phyloP scores from a whole-genome alignment of 30 jellyfish, hydroid and myxozoan genomes.

The Mastigias papua region DNA sequence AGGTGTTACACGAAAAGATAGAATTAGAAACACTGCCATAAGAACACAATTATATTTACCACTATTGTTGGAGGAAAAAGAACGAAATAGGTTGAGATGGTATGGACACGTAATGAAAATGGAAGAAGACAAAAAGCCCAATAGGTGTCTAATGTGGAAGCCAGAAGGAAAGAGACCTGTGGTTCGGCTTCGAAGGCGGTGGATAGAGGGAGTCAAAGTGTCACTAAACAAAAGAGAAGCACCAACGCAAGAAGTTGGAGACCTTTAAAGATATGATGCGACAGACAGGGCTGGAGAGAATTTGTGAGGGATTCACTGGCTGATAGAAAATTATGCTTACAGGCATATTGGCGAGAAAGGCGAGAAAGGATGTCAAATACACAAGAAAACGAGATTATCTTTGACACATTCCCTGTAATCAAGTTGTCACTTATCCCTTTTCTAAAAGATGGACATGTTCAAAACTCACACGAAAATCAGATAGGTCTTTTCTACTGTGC shows the following conservation, averaged over 20 bases:
- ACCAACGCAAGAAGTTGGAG: background rate
- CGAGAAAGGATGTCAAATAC: too few relatives aligned
- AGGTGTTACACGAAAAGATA: background rate
- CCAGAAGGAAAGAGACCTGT: constrained; percentile 16
- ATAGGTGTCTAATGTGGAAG: background rate
- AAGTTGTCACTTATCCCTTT: too few relatives aligned
- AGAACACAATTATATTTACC: background rate
- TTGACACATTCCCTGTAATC: too few relatives aligned
- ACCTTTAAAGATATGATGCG: background rate
- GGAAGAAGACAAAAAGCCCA: constrained; percentile 5
- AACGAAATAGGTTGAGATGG: background rate
- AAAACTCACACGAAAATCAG: too few relatives aligned
- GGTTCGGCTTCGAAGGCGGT: constrained; percentile 2
- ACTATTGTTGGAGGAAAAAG: background rate
- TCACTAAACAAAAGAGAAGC: background rate
- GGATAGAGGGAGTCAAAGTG: constrained; percentile 6
- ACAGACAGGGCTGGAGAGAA: constrained; percentile 6
- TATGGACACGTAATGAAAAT: background rate
- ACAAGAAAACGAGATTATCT: too few relatives aligned
- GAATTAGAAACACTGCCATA: background rate
- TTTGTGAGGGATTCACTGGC: background rate
- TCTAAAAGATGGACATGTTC: too few relatives aligned
- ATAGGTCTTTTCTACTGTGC: too few relatives aligned
- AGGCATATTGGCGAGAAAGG: background rate
- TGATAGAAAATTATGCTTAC: background rate